Evolutionary conservation across 2,113 vertebrate species (phyloP).

Genomic region (Pontoporia blainvillei): DNA sequence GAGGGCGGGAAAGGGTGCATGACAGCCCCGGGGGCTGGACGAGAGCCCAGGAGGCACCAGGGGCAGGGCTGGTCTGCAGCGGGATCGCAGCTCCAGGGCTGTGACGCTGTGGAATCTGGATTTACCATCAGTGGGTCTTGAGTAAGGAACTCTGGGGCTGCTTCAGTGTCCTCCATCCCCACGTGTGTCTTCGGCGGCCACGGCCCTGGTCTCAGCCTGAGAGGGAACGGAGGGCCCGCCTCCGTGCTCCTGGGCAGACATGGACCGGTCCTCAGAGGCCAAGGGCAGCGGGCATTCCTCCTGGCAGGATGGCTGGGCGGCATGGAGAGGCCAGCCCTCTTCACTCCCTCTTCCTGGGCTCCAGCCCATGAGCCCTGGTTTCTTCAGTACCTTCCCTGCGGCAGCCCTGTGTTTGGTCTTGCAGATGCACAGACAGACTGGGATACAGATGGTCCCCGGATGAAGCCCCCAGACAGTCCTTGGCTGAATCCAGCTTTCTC

Average conservation of each 20-base stretch:
- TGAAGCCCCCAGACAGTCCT: fast-evolving
- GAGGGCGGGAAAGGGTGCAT: fast-evolving
- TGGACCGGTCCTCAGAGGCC: fast-evolving
- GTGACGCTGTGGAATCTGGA: fast-evolving
- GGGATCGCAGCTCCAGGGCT: fast-evolving
- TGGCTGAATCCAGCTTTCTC: not conserved
- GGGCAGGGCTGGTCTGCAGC: fast-evolving
- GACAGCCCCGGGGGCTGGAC: not conserved
- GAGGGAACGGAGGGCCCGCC: fast-evolving
- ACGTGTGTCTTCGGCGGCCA: fast-evolving
- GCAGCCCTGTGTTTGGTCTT: fast-evolving
- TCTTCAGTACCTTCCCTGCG: fast-evolving
- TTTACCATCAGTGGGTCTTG: not conserved
- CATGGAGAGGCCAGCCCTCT: not conserved
- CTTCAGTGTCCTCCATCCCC: not conserved
- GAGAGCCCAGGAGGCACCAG: not conserved
- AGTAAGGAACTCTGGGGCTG: not conserved
- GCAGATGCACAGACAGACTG: not conserved
- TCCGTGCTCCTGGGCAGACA: not conserved
- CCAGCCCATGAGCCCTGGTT: not conserved
- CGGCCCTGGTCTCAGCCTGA: fast-evolving
- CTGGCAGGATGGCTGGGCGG: fast-evolving
- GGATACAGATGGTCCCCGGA: fast-evolving
- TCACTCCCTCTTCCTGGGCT: no score
- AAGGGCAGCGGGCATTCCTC: fast-evolving